A percentile compares a stretch with the other conserved stretches of the same genome.
These are phyloP conservation scores for Australoheros scitulus DNA, from an alignment of 2,113 vertebrate species.

Conservation along the genomic window DNA sequence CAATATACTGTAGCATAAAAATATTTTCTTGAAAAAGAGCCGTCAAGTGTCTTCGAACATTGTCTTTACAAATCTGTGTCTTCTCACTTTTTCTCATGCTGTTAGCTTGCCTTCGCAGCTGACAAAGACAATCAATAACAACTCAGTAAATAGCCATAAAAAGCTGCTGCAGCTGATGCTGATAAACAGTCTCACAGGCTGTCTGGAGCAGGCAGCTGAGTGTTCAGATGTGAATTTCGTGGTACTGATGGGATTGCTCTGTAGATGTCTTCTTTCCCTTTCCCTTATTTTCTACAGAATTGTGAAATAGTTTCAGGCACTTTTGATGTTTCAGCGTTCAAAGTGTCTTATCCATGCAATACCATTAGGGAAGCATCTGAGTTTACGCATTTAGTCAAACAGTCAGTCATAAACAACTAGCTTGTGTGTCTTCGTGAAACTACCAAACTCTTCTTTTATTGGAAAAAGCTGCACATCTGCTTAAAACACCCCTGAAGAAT, in stretches of 20 bases:
- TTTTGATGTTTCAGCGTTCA: neutral
- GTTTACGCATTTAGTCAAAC: neutral
- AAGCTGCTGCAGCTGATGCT: conserved; percentile 3
- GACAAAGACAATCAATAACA: neutral
- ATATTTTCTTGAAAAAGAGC: neutral
- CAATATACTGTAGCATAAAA: neutral
- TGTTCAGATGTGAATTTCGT: neutral
- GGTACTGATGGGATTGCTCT: neutral
- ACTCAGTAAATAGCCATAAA: neutral
- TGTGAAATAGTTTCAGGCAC: neutral
- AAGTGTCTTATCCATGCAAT: neutral
- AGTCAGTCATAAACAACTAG: neutral
- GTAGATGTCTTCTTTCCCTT: neutral
- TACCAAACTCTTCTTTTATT: neutral
- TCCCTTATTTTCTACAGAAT: neutral
- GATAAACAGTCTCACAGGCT: neutral
- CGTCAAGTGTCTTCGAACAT: neutral
- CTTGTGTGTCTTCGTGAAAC: neutral
- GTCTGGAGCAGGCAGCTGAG: neutral
- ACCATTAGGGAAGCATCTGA: neutral
- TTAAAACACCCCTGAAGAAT: neutral
- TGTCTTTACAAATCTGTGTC: neutral
- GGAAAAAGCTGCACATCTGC: neutral
- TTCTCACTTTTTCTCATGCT: neutral
- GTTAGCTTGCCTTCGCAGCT: neutral